phyloP scores from a whole-genome alignment of 2,797 vertebrate genomes.

The Sardinella longiceps region DNA sequence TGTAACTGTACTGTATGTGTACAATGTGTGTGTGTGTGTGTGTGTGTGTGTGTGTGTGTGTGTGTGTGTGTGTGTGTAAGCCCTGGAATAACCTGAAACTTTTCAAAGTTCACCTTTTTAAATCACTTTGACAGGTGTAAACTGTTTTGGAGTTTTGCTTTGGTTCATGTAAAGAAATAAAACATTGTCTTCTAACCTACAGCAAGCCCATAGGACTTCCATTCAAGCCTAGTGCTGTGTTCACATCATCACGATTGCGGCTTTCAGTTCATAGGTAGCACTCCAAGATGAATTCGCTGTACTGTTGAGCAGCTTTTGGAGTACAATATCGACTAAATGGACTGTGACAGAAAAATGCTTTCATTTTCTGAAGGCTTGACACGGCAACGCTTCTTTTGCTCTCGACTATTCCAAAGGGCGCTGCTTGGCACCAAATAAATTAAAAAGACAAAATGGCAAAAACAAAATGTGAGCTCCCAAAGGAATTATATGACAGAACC shows the following conservation, averaged over 20 bases:
- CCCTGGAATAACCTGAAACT: neutral
- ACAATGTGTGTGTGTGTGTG: neutral
- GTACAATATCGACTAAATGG: neutral
- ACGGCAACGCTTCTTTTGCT: neutral
- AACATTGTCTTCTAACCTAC: neutral
- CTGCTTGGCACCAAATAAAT: slow-evolving; percentile 1
- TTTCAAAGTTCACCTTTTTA: neutral
- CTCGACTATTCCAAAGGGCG: neutral
- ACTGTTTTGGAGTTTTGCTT: neutral
- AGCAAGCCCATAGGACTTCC: neutral
- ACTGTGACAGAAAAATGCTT: slow-evolving; percentile 14
- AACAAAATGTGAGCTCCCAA: neutral
- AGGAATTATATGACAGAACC: neutral
- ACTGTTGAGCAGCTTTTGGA: neutral
- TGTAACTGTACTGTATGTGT: neutral
- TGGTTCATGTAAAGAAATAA: neutral
- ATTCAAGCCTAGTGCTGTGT: neutral
- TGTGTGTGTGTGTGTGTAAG: neutral
- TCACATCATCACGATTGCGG: neutral
- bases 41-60: neutral
- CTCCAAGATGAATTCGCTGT: neutral
- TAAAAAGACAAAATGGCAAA: slow-evolving; percentile 19
- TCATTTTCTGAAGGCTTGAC: slow-evolving; percentile 11
- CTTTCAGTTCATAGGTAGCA: slow-evolving; percentile 3
- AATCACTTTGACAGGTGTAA: too few species aligned